Base-by-base conservation (phyloP, 2,113 vertebrate species). In the Heterotilapia buettikoferi region DNA sequence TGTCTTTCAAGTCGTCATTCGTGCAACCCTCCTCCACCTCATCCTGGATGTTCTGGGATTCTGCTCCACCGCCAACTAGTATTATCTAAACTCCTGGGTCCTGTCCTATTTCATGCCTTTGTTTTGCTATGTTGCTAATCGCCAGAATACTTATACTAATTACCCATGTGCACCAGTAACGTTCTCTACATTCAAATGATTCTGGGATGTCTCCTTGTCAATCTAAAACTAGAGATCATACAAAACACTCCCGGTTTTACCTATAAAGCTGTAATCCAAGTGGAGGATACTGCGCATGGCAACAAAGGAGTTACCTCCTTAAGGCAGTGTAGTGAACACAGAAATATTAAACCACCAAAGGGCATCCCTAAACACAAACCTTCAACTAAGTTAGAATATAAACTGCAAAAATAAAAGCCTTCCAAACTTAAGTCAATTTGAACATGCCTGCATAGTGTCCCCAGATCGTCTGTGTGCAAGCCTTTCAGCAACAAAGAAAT, bases 401-500 rank as follows among this genome's bases (percentile, higher is more conserved):
- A 45, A 45, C 21, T 5, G 40, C 40, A 1, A 47, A 21, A 26
- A 45, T 18, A 73, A 45, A 73, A 29, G 6, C 21, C 21, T 33
- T 33, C 26, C 26, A 52, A 19, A 52, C 73, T 78, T 78, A 78
- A 50, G 71, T 31, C 24, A 78, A 50, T 78, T 50, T 78, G 9
- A 78, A 31, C 71, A 78, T 26, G 38, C 61, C n/a, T 52, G 45
- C 76, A 21, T 6, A 5, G 18, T 24, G 53, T 63, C 45, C 66
- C 19, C 43, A 36, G 43, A 88, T 84, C 1, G 26, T 47, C 14
- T 21, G 21, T 79, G 47, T 80, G 71, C 24, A 26, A 68, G 56
- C 79, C 56, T 82, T 43, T 50, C 10, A 71, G 81, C 83, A 33
- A 82, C 56, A 83, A 14, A 86, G 52, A 82, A 86, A 54, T 84